Percentiles rank a stretch among this genome's conserved stretches.
These are phyloP conservation scores for Sussaba pulchella DNA, from an alignment of 2,888 invertebrate species.

Conservation along the genomic window DNA sequence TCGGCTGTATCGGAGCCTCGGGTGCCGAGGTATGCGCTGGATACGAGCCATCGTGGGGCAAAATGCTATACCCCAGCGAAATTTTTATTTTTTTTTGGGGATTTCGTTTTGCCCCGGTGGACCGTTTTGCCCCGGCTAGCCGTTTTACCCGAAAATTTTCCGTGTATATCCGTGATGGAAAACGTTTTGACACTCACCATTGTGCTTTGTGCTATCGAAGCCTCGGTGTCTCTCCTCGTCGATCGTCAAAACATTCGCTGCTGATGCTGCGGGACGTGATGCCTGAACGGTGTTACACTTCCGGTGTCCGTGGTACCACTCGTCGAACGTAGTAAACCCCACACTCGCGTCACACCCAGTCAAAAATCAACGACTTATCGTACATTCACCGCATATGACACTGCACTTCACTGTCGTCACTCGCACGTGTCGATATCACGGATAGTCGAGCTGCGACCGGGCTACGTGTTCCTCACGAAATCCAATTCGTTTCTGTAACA, in stretches of 20 bases:
- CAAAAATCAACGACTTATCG: constrained; percentile 54
- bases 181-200: constrained; percentile 56
- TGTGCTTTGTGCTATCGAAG: constrained; percentile 28
- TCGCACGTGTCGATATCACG: constrained; percentile 45
- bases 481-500: constrained; percentile 62
- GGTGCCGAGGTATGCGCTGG: constrained; percentile 5
- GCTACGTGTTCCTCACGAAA: constrained; percentile 16
- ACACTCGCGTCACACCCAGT: constrained; percentile 53
- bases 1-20: background rate
- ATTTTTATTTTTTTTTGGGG: background rate
- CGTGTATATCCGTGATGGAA: background rate
- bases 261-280: constrained; percentile 31
- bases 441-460: constrained; percentile 32
- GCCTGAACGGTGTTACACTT: constrained; percentile 40
- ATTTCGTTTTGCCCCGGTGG: background rate
- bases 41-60: too few relatives aligned
- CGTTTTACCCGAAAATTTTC: background rate
- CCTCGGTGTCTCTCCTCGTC: constrained; percentile 26
- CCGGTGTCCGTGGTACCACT: constrained; percentile 50
- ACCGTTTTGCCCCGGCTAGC: constrained; percentile 1
- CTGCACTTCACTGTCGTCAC: constrained; percentile 57
- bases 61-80: too few relatives aligned
- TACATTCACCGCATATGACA: constrained; percentile 40
- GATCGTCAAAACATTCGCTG: constrained; percentile 51
- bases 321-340: constrained; percentile 32